Base-by-base conservation (phyloP, 2,888 invertebrate species). In the Andrena minutula region DNA sequence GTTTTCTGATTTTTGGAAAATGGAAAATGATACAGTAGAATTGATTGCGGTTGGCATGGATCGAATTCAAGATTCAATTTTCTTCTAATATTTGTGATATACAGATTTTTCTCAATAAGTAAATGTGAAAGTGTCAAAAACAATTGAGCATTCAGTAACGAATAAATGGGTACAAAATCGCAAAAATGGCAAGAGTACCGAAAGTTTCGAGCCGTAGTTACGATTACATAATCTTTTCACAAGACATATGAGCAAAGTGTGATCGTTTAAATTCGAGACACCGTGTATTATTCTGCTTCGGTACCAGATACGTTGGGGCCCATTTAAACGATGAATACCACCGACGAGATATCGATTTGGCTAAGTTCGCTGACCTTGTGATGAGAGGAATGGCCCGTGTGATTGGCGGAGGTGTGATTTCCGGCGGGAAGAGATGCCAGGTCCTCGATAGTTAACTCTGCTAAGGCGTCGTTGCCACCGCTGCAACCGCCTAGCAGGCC, bases 361-460 rank as follows among this genome's bases (percentile, higher is more conserved):
- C 23, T 3, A 79, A 76, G 88, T 89, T 89, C 84, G 64, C 86
- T 84, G 75, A 93, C 93, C 92, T 93, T 93, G 89, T 93, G 93
- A 89, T 93, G 93, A 85, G 93, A 92, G 83, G 93, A 90, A 90
- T 93, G 93, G 86, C 91, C 91, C 77, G 91, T 89, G 85, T 92
- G 92, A 91, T 92, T 93, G 79, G 91, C 88, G 75, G 90, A 87
- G 79, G 89, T 89, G 85, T 93, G 93, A 89, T 92, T 93, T 88
- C 92, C 92, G 83, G 91, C 92, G 85, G 93, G 92, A 88, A 92
- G 92, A 83, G 93, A 92, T 88, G 93, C 93, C 93, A 92, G 93
- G 90, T 93, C 93, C 92, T 93, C 93, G 89, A 93, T 92, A 70
- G 92, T 93, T 83, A 93, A 88, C 85, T 92, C 92, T 51, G 93